phyloP scores from a whole-genome alignment of 2,888 invertebrate genomes.

The Trichogramma evanescens region DNA sequence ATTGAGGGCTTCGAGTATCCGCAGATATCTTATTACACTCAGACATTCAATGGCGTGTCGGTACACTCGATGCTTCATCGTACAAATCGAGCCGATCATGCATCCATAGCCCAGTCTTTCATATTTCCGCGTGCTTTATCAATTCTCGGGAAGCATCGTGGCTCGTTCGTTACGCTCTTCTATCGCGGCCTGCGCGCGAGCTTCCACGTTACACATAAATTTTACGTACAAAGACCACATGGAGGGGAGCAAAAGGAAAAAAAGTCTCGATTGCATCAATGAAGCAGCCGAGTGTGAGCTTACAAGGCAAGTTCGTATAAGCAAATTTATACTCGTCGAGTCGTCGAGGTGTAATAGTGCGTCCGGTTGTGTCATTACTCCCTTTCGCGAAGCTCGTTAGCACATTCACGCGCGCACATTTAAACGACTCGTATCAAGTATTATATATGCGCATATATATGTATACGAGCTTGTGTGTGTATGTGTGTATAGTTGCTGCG shows the following conservation, averaged over 20 bases:
- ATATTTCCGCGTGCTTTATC: neutral
- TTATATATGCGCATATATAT: too few relatives aligned
- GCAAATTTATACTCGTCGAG: slow-evolving; percentile 35
- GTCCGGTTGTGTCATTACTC: slow-evolving; percentile 42
- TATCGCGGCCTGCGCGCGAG: too few relatives aligned
- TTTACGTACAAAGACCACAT: slow-evolving; percentile 14
- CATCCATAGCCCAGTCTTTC: too few relatives aligned
- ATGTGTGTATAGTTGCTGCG: too few relatives aligned
- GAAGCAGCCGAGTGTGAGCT: neutral
- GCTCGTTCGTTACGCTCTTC: slow-evolving; percentile 6
- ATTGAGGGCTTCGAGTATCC: slow-evolving; percentile 49
- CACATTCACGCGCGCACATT: slow-evolving; percentile 22
- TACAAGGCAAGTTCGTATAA: slow-evolving; percentile 35
- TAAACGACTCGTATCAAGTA: slow-evolving; percentile 23
- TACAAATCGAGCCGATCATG: too few relatives aligned
- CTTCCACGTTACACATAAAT: too few relatives aligned
- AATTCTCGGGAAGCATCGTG: neutral
- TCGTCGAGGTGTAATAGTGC: slow-evolving; percentile 16
- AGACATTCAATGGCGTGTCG: slow-evolving; percentile 27
- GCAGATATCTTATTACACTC: slow-evolving; percentile 49
- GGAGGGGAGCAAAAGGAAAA: slow-evolving; percentile 31
- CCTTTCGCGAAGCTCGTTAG: slow-evolving; percentile 42
- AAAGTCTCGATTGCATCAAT: slow-evolving; percentile 20
- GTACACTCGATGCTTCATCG: too few relatives aligned
- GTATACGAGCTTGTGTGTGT: too few relatives aligned